These are phyloP conservation scores for Psittacus erithacus DNA, from an alignment of 2,113 vertebrate species.

Conservation along the genomic window DNA sequence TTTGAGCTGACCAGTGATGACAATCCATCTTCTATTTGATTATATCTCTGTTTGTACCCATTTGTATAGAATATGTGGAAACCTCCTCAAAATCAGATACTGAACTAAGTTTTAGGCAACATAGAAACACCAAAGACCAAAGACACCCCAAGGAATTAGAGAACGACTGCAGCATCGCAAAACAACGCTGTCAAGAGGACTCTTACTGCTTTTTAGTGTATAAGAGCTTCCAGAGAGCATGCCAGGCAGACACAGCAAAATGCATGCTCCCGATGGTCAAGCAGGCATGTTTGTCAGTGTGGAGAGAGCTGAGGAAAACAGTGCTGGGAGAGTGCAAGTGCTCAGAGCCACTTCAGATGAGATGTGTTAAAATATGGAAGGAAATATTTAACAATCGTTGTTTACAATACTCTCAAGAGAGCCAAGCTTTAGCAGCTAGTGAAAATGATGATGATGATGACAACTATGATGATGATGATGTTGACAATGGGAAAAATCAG, in stretches of 20 bases:
- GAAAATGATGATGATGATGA: background rate
- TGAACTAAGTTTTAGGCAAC: background rate
- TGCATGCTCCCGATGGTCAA: slow-evolving; percentile 1
- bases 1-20: background rate
- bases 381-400: slow-evolving; percentile 72
- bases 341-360: slow-evolving; percentile 9
- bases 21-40: background rate
- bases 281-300: slow-evolving; percentile 44
- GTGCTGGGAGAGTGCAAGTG: slow-evolving; percentile 69
- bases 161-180: slow-evolving; percentile 33
- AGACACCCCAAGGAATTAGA: fast-evolving
- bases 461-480: background rate
- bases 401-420: background rate
- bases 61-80: slow-evolving; percentile 13
- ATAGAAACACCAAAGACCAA: background rate
- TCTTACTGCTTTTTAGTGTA: slow-evolving; percentile 27
- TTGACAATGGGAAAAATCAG: background rate
- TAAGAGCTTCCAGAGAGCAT: slow-evolving; percentile 61
- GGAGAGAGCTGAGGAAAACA: slow-evolving; percentile 58
- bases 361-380: slow-evolving; percentile 63
- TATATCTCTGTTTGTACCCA: background rate
- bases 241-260: background rate
- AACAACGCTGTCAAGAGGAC: slow-evolving; percentile 45
- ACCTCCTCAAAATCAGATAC: background rate
- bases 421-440: background rate